Evolutionary conservation across 2,797 vertebrate species (phyloP), one percentile per base, ranked within the genome.

Genomic region (Syngnathus acus): DNA sequence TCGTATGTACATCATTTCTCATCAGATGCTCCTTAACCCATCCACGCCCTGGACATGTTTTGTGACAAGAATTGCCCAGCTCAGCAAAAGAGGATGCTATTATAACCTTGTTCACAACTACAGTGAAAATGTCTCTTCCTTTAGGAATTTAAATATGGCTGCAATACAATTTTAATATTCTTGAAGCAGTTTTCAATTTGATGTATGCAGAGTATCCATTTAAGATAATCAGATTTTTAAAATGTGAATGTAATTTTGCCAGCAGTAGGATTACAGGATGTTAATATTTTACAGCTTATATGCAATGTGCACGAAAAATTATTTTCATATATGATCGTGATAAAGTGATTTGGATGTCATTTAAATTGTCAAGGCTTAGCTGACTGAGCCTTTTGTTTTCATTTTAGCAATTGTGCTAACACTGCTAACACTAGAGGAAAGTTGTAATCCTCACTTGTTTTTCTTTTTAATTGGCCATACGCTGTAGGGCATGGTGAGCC

Each of bases 371-470:
- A 13, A 43, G 17, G 39, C n/a, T 61, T 23, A 21, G 59, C 38
- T 61, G 59, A 61, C 38, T 37, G 32, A 57, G 55, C 26, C 55
- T 37, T 37, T 37, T 37, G 61, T 65, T 71, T 78, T 81, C 72
- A 78, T 57, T 55, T 40, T 21, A 42, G 59, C 59, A 43, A 14
- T 21, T 61, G n/a, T 23, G 59, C 39, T 61, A 61, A 61, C 59
- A 43, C 39, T 42, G 59, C n/a, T 61, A 61, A 61, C 59, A 61
- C 59, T 6, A 61, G 10, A 60, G 58, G 58, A 60, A 60, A 61
- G 59, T 61, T 61, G 39, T 61, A 61, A 61, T 61, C 39, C 59
- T 61, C 59, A 61, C 10, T 61, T 42, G 38, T 61, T 61, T 61
- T 39, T 61, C 59, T 61, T 43, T 61, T 61, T 61, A 61, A 61